Base-by-base conservation (phyloP, 1,140 invertebrate genomes). In the Diorhabda elongata region DNA sequence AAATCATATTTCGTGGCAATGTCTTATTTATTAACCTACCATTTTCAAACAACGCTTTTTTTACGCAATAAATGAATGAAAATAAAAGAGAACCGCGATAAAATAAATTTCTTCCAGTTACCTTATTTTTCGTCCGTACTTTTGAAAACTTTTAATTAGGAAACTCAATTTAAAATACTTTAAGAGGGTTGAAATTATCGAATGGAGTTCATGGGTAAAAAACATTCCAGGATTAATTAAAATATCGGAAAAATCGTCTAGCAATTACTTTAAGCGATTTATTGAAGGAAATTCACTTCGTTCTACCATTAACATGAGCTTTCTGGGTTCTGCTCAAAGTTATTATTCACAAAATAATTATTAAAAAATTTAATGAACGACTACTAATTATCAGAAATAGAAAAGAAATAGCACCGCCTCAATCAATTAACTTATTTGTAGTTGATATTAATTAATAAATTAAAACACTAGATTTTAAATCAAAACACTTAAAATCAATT, bases 111-210 rank as follows among this genome's bases (percentile, higher is more conserved):
- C n/a, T 56, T 64, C 47, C 64, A n/a, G 62, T 64, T 69, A 44
- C 52, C 60, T 63, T 67, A 72, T 72, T 72, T 72, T 72, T 72
- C 71, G 61, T 56, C 65, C 44, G 62, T 61, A 64, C 69, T 72
- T 72, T 72, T 42, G 44, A 61, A 72, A 72, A 71, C 71, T 72
- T 72, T 72, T 72, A 72, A 72, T 72, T 72, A 72, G 71, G 71
- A 72, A 72, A 72, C 71, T 72, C 71, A 72, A 72, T 69, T 68
- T 72, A 72, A 64, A 69, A 72, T 69, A 67, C 71, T 72, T 69
- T 64, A 64, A 66, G 59, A 72, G 67, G 70, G 64, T 58, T 68
- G 68, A 66, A 72, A 64, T 64, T 61, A 72, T 72, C 68, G 68
- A 67, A 69, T 63, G 64, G 62, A 65, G 68, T 65, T 60, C 47